phyloP scores from a whole-genome alignment of 2,113 vertebrate genomes.

The Channa argus region DNA sequence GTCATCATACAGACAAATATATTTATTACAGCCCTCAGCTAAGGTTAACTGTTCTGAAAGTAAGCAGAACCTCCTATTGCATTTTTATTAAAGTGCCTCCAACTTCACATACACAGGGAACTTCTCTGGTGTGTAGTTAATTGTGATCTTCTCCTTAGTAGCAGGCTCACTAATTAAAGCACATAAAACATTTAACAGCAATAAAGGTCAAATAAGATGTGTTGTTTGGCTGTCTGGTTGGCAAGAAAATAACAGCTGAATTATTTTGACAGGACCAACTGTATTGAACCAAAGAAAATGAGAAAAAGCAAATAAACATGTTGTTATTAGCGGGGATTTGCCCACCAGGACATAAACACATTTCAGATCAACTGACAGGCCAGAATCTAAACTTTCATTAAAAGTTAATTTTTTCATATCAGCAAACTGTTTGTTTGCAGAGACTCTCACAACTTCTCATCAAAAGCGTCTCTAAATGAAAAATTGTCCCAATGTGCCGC shows the following conservation, averaged over 20 bases:
- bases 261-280: not conserved
- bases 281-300: constrained; percentile 3
- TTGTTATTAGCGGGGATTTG: constrained; percentile 15
- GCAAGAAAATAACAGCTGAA: not conserved
- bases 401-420: constrained; percentile 16
- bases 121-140: constrained; percentile 1
- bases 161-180: constrained; percentile 7
- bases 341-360: constrained; percentile 10
- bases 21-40: too few relatives aligned
- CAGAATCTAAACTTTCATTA: constrained; percentile 20
- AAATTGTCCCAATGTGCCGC: constrained; percentile 17
- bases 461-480: constrained; percentile 38
- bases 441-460: constrained; percentile 21
- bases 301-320: not conserved
- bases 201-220: not conserved
- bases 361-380: constrained; percentile 15
- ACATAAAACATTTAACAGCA: not conserved
- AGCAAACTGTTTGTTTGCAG: constrained; percentile 39
- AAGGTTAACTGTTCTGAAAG: too few relatives aligned
- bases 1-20: constrained; percentile 41
- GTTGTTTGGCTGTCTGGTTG: not conserved
- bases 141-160: constrained; percentile 4
- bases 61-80: not conserved
- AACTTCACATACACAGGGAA: not conserved
- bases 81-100: not conserved